Evolutionary conservation across 1,140 invertebrate genomes (phyloP).

Genomic region (Zaprionus vittiger): DNA sequence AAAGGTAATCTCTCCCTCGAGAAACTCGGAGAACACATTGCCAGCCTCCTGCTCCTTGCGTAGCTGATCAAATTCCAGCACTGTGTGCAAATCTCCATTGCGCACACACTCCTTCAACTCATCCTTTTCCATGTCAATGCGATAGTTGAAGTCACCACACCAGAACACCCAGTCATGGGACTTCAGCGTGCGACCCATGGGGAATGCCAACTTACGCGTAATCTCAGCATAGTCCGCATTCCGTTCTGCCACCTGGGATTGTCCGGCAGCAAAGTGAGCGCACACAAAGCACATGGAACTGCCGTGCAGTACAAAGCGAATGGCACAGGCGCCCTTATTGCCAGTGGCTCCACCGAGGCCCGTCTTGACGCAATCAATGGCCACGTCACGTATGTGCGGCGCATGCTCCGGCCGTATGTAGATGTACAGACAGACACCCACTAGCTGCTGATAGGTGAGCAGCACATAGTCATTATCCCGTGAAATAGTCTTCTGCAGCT

Average conservation of each 20-base stretch:
- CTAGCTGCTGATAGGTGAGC: slow-evolving; percentile 97
- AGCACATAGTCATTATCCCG: slow-evolving; percentile 94
- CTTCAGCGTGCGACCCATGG: slow-evolving; percentile 95
- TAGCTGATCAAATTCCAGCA: slow-evolving; percentile 96
- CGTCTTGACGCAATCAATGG: slow-evolving; percentile 98
- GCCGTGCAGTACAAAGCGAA: slow-evolving; percentile 95
- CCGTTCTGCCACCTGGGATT: slow-evolving; percentile 94
- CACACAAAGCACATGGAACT: slow-evolving; percentile 99
- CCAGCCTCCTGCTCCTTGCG: slow-evolving; percentile 91
- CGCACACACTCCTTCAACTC: slow-evolving; percentile 95
- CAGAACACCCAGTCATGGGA: slow-evolving; percentile 99
- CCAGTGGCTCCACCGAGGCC: slow-evolving; percentile 97
- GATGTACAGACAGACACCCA: slow-evolving; percentile 98
- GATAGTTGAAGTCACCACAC: slow-evolving; percentile 99
- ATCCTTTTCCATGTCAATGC: slow-evolving; percentile 97
- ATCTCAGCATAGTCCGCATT: slow-evolving; percentile 99
- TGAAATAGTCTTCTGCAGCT: slow-evolving; percentile 96
- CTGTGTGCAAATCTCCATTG: slow-evolving; percentile 90
- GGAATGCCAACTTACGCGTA: slow-evolving; percentile 95
- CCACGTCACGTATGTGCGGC: slow-evolving; percentile 95
- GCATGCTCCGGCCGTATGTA: slow-evolving; percentile 95
- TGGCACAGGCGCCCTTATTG: slow-evolving; percentile 98
- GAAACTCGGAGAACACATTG: slow-evolving; percentile 97
- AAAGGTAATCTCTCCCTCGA: slow-evolving; percentile 96
- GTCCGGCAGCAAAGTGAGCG: slow-evolving; percentile 99